phyloP scores from a whole-genome alignment of 2,113 vertebrate genomes.

The Grammomys surdaster region DNA sequence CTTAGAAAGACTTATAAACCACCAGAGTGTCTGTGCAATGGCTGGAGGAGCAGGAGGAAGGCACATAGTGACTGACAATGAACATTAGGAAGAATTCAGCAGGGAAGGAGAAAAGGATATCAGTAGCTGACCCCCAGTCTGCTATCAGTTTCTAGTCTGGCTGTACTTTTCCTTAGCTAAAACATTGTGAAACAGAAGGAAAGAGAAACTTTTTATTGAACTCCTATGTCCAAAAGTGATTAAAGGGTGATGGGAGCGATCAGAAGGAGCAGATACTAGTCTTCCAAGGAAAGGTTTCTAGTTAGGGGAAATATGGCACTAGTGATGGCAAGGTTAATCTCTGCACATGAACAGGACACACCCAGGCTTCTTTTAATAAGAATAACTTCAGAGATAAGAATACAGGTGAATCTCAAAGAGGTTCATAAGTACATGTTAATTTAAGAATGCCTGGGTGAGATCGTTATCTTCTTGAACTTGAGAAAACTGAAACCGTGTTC shows the following conservation, averaged over 20 bases:
- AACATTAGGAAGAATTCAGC: not conserved
- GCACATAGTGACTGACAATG: not conserved
- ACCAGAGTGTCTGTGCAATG: not conserved
- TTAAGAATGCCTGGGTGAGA: not conserved
- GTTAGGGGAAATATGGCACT: fast-evolving
- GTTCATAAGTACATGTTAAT: not conserved
- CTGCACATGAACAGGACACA: fast-evolving
- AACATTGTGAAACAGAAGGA: not conserved
- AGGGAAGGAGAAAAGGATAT: not conserved
- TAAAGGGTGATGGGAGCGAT: not conserved
- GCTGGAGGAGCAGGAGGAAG: too few relatives aligned
- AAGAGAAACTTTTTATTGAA: not conserved
- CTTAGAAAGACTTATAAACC: not conserved
- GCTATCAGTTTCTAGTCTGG: not conserved
- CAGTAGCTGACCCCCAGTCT: not conserved
- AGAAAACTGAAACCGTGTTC: not conserved
- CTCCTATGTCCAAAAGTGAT: not conserved
- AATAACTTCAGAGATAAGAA: not conserved
- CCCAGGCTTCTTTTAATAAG: not conserved
- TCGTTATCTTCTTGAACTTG: not conserved
- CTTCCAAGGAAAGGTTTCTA: not conserved
- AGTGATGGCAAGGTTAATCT: not conserved
- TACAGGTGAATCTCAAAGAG: too few relatives aligned
- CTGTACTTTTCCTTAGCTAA: not conserved
- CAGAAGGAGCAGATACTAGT: not conserved